Evolutionary conservation across 2,888 invertebrate genomes (phyloP).

Genomic region (Coenonympha arcania): DNA sequence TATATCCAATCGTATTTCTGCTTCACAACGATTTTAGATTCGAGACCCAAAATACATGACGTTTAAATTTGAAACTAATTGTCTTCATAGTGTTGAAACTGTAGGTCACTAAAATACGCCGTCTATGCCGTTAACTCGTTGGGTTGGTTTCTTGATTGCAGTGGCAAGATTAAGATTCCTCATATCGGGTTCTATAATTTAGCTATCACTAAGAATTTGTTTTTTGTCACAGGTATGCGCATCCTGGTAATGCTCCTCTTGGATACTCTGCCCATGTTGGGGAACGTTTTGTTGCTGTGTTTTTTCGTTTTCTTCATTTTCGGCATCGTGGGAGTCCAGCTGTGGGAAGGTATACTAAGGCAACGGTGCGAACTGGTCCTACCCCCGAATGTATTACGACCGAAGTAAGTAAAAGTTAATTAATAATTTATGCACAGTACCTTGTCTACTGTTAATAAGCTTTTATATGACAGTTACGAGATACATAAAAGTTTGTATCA

Average conservation of each 20-base stretch:
- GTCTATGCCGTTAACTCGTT: too few relatives aligned
- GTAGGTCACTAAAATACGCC: too few relatives aligned
- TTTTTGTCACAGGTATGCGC: constrained; percentile 91
- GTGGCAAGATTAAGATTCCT: too few relatives aligned
- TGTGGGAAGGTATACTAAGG: constrained; percentile 98
- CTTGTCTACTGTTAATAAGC: constrained; percentile 9
- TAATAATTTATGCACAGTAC: constrained; percentile 13
- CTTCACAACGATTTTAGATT: too few relatives aligned
- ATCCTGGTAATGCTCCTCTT: constrained; percentile 98
- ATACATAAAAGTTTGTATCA: background rate
- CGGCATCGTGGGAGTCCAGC: constrained; percentile 98
- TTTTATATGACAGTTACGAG: background rate
- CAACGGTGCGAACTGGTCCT: constrained; percentile 91
- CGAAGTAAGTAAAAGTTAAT: constrained; percentile 78
- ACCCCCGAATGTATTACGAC: constrained; percentile 79
- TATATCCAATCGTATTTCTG: too few relatives aligned
- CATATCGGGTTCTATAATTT: background rate
- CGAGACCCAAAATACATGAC: too few relatives aligned
- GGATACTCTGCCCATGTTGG: constrained; percentile 99
- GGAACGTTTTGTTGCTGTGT: constrained; percentile 97
- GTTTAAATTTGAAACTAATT: too few relatives aligned
- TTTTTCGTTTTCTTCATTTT: constrained; percentile 99
- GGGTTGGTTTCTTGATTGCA: too few relatives aligned
- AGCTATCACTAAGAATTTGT: background rate
- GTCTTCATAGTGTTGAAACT: too few relatives aligned